Percentiles rank a stretch among this genome's conserved stretches.
Conservation (phyloP, 2,113 vertebrate genomes). For the Cettia cetti region DNA sequence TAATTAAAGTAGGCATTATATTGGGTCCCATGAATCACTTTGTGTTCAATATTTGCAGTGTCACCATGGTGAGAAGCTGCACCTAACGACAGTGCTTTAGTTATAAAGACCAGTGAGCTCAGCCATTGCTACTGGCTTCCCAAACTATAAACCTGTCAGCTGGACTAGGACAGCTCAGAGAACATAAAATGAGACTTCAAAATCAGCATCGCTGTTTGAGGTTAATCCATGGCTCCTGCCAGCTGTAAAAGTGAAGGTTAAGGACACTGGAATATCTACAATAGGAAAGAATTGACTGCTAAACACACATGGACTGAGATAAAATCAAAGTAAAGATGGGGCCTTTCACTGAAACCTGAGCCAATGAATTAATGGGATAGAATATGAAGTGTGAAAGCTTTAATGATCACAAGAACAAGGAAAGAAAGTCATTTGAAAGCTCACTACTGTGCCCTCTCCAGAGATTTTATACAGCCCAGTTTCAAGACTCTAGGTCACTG, state of each 20-base stretch:
- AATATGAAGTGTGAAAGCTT: background rate
- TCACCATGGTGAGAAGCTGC: conserved; percentile 56
- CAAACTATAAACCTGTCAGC: conserved; percentile 5
- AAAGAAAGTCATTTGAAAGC: background rate
- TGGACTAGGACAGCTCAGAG: background rate
- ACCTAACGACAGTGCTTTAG: background rate
- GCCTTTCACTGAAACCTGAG: background rate
- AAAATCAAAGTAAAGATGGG: background rate
- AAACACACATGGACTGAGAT: background rate
- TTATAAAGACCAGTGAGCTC: background rate
- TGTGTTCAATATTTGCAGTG: conserved; percentile 36
- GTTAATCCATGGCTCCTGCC: background rate
- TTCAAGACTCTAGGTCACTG: background rate
- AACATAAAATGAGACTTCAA: background rate
- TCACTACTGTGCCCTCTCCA: background rate
- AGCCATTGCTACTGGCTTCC: conserved; percentile 10
- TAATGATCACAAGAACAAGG: background rate
- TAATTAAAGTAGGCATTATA: conserved; percentile 18
- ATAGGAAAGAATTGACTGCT: background rate
- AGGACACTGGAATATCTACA: background rate
- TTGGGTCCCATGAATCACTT: background rate
- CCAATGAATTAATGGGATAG: background rate
- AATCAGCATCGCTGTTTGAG: background rate
- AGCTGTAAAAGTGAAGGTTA: background rate
- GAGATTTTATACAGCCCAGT: background rate